These are phyloP conservation scores for Volucella inanis DNA, from an alignment of 2,888 invertebrate species.

Conservation along the genomic window DNA sequence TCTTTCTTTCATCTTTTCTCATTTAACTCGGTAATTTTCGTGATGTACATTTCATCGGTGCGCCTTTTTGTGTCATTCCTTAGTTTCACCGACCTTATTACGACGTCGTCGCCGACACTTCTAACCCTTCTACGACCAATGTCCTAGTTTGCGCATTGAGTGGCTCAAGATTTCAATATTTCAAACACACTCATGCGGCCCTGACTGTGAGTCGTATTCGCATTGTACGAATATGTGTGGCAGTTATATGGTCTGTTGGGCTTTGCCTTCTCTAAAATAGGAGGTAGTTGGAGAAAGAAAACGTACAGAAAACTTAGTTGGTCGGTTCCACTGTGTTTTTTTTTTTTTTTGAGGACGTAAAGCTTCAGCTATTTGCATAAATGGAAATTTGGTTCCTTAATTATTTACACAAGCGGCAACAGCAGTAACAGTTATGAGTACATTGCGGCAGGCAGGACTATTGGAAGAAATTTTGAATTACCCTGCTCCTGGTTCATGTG, in stretches of 20 bases:
- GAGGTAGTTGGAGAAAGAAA: background rate
- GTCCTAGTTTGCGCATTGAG: constrained; percentile 2
- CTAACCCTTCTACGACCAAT: background rate
- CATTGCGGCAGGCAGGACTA: constrained; percentile 8
- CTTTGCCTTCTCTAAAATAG: no score
- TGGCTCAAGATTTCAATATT: constrained; percentile 45
- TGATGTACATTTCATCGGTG: constrained; percentile 46
- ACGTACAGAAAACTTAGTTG: background rate
- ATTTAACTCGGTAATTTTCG: constrained; percentile 41
- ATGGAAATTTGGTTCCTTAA: constrained; percentile 69
- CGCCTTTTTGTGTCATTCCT: background rate
- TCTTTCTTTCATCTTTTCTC: background rate
- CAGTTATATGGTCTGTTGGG: background rate
- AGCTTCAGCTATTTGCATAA: constrained; percentile 48
- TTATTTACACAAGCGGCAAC: constrained; percentile 64
- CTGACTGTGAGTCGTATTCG: background rate
- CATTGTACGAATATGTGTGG: background rate
- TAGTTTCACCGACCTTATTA: background rate
- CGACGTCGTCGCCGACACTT: background rate
- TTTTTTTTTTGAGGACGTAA: constrained; percentile 19
- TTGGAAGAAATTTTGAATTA: constrained; percentile 28
- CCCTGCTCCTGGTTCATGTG: constrained; percentile 14
- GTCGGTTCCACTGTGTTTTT: background rate
- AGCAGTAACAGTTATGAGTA: constrained; percentile 1
- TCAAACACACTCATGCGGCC: constrained; percentile 32